A percentile compares a stretch with the other conserved stretches of the same genome.
Conservation (phyloP, 2,888 invertebrate species). For the Agrotis ipsilon region DNA sequence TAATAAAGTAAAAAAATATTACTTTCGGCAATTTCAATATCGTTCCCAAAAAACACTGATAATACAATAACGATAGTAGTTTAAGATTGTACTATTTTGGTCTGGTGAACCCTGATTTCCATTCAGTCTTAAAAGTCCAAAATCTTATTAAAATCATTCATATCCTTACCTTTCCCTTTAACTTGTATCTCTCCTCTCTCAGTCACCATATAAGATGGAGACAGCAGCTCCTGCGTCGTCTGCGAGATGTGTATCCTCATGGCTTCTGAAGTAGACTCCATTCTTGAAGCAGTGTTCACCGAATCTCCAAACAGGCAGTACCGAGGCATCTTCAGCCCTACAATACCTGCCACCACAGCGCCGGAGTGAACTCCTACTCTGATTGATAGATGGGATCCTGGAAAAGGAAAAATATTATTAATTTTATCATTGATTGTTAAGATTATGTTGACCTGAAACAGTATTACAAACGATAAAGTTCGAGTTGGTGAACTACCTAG, state of each 20-base stretch:
- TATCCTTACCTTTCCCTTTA: slow-evolving; percentile 95
- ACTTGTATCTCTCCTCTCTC: slow-evolving; percentile 97
- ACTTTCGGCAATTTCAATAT: neutral
- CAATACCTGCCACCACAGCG: slow-evolving; percentile 98
- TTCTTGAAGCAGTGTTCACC: slow-evolving; percentile 97
- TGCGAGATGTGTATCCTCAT: slow-evolving; percentile 99
- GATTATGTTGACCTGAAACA: neutral
- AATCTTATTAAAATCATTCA: slow-evolving; percentile 1
- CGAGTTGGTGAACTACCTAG: too few relatives aligned
- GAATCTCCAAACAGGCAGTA: slow-evolving; percentile 97
- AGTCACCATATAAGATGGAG: slow-evolving; percentile 93
- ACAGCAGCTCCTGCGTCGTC: slow-evolving; percentile 95
- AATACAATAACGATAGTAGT: too few relatives aligned
- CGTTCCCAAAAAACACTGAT: neutral
- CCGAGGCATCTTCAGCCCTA: slow-evolving; percentile 98
- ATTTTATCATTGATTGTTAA: neutral
- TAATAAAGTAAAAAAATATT: neutral
- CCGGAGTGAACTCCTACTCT: slow-evolving; percentile 97
- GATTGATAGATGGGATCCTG: slow-evolving; percentile 95
- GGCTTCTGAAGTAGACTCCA: slow-evolving; percentile 98
- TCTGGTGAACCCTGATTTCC: neutral
- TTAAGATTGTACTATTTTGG: too few relatives aligned
- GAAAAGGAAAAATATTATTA: slow-evolving; percentile 17
- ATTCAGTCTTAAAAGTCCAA: neutral
- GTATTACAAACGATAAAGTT: too few relatives aligned